Conservation (phyloP, 2,113 vertebrate species). For the Scortum barcoo region DNA sequence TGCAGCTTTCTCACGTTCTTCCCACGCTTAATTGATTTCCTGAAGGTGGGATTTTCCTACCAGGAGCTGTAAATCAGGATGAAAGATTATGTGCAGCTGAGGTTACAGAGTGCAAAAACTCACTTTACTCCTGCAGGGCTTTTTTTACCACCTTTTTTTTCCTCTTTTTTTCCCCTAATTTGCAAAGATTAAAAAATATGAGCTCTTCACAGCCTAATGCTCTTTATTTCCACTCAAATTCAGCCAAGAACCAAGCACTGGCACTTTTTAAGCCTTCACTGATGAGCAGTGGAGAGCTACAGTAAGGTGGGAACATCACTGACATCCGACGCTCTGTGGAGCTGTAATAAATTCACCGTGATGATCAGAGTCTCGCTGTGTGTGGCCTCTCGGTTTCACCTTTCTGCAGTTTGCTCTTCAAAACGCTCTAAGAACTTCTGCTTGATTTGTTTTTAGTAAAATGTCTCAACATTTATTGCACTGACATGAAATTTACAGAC, state of each 20-base stretch:
- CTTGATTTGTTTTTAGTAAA: neutral
- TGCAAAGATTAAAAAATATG: constrained; percentile 37
- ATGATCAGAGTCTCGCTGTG: neutral
- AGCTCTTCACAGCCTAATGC: constrained; percentile 21
- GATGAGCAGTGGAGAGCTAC: constrained; percentile 21
- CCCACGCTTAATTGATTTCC: constrained; percentile 35
- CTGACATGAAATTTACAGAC: neutral
- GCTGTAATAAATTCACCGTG: constrained; percentile 33
- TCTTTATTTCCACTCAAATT: constrained; percentile 8
- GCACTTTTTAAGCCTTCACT: constrained; percentile 9
- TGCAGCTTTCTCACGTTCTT: neutral
- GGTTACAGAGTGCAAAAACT: constrained; percentile 33
- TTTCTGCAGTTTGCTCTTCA: neutral
- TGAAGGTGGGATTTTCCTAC: constrained; percentile 32
- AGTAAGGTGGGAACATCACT: constrained; percentile 2
- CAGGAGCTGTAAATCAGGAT: constrained; percentile 46
- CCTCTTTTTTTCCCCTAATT: constrained; percentile 23
- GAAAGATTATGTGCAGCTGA: constrained; percentile 42
- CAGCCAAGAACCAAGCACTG: neutral
- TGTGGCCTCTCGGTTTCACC: constrained; percentile 22
- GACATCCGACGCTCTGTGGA: constrained; percentile 1
- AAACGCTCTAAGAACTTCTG: neutral
- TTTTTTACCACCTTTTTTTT: too few relatives aligned
- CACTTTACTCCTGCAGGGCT: constrained; percentile 22
- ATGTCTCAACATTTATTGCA: neutral